Evolutionary conservation across 30 jellyfish, hydroid and myxozoan genomes (phyloP).

Genomic region (Pelagia noctiluca): DNA sequence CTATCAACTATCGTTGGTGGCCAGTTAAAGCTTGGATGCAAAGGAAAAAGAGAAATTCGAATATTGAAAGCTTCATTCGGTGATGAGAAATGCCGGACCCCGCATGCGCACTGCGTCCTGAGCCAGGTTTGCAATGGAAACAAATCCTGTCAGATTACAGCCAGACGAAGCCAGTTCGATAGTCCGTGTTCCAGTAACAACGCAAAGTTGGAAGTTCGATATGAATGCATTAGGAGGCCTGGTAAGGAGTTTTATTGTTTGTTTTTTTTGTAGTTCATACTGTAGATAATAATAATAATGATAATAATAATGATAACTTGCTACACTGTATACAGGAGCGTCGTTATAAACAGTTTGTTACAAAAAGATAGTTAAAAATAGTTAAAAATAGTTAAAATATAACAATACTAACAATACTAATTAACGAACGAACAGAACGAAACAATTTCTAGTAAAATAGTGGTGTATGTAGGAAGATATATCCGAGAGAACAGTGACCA

Average conservation of each 20-base stretch:
- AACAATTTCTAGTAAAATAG: no score
- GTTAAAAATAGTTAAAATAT: no score
- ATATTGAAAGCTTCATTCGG: slow-evolving; percentile 69
- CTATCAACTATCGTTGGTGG: slow-evolving; percentile 37
- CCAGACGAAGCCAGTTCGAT: slow-evolving; percentile 33
- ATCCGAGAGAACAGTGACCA: no score
- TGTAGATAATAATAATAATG: no score
- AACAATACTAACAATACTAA: no score
- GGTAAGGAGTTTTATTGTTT: slow-evolving; percentile 18
- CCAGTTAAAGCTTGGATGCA: slow-evolving; percentile 33
- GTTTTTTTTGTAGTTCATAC: no score
- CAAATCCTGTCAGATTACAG: slow-evolving; percentile 58
- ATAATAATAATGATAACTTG: no score
- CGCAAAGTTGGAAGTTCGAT: slow-evolving; percentile 58
- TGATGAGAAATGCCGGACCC: slow-evolving; percentile 65
- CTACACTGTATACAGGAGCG: no score
- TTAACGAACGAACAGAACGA: no score
- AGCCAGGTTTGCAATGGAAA: slow-evolving; percentile 75
- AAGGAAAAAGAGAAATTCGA: slow-evolving; percentile 72
- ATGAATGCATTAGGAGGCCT: slow-evolving; percentile 78
- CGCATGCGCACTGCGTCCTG: slow-evolving; percentile 77
- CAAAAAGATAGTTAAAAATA: no score
- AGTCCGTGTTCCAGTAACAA: slow-evolving; percentile 50
- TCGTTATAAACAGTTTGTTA: no score
- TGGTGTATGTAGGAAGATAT: no score